Base-by-base conservation (phyloP, 2,113 vertebrate species). In the Amphiprion ocellaris region DNA sequence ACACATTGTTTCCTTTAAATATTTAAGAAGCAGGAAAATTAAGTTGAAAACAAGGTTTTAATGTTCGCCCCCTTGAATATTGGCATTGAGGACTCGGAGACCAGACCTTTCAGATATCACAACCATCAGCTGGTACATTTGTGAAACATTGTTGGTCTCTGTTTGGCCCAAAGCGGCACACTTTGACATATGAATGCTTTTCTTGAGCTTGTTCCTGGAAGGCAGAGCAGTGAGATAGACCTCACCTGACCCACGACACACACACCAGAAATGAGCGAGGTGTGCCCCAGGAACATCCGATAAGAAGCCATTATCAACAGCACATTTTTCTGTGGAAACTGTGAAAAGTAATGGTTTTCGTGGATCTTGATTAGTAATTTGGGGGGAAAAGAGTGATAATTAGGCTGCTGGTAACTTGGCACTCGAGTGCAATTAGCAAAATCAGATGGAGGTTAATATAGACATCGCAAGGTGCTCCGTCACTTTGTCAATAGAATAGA, bases 361-460 rank as follows among this genome's bases (percentile, higher is more conserved):
- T 56, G 26, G 83, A 77, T 73, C 84, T 87, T 81, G 89, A 93
- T 94, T 93, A 81, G 92, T 90, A 81, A 93, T 92, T 93, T 90
- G 69, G 75, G 54, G 73, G 54, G 6, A 79, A 83, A 88, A 72
- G 61, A 66, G 87, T 83, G 83, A 90, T 93, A 94, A 94, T 94
- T 87, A 87, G 85, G 63, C 80, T 87, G 79, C 79, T 82, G 66
- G 88, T 93, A 93, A 87, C 90, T 82, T 83, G 50, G 85, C 89
- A 89, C 91, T 94, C 90, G 91, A 90, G 86, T 74, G 47, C 88
- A 94, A 92, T 94, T 94, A 93, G 88, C 21, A 50, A 79, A 92
- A 91, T 90, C 90, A 87, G 75, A 89, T 89, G 69, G 73, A 70
- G 91, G 87, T 92, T 91, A 91, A 92, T 94, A 89, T 44, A 77